Percentiles rank a stretch among this genome's conserved stretches.
Evolutionary conservation across 2,797 vertebrate genomes (phyloP).

Genomic region (Alca torda): DNA sequence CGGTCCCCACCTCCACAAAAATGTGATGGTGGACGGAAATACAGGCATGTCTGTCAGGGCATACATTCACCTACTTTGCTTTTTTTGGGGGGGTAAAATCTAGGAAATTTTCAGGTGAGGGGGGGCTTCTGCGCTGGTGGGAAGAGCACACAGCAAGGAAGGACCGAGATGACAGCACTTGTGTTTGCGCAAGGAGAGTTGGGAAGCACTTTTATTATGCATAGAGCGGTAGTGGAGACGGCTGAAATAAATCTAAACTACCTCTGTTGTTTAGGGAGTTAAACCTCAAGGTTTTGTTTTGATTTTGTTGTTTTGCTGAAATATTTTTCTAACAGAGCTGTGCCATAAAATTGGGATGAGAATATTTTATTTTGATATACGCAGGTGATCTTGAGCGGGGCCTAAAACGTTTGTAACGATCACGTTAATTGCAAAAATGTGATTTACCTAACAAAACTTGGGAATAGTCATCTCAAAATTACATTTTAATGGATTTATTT

Average conservation of each 20-base stretch:
- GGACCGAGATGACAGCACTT: accelerated
- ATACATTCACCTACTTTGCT: neutral
- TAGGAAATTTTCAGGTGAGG: neutral
- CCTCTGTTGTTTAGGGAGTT: neutral
- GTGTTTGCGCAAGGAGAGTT: neutral
- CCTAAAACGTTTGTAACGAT: neutral
- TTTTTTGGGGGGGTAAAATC: neutral
- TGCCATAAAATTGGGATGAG: neutral
- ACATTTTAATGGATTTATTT: conserved; percentile 23
- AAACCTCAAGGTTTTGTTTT: neutral
- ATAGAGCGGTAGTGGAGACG: accelerated
- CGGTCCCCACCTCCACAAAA: neutral
- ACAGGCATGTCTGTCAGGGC: accelerated
- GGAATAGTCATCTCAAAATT: neutral
- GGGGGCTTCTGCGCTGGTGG: neutral
- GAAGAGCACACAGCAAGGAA: neutral
- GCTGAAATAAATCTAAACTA: neutral
- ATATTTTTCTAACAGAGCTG: neutral
- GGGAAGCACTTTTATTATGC: neutral
- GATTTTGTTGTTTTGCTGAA: neutral
- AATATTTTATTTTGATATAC: neutral
- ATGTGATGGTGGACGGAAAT: neutral
- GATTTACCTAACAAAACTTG: neutral
- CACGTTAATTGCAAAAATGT: neutral
- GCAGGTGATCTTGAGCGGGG: neutral